Conservation (phyloP, 2,113 vertebrate species). For the Suncus etruscus region DNA sequence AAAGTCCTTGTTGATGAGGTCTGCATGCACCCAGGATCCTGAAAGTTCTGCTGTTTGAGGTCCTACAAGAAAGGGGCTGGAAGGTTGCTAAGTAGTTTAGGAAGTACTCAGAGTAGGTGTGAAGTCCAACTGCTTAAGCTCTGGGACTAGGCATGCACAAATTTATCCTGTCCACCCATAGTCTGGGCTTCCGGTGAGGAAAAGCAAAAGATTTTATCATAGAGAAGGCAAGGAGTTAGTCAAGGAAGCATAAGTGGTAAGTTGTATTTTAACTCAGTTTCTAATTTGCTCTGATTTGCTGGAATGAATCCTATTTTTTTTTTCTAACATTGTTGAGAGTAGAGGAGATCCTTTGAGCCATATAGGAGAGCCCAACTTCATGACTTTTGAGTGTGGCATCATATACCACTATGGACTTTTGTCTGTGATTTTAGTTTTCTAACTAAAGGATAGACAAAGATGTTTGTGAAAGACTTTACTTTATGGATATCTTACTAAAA, state of each 20-base stretch:
- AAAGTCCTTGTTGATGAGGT: no score
- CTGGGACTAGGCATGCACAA: no score
- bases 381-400: neutral
- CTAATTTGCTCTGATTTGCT: neutral
- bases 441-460: neutral
- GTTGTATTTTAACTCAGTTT: neutral
- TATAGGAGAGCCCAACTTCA: neutral
- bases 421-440: neutral
- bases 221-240: neutral
- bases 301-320: neutral
- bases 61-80: no score
- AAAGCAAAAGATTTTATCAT: neutral
- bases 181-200: no score
- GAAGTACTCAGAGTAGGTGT: no score
- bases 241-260: neutral
- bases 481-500: neutral
- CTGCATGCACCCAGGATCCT: no score
- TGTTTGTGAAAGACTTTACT: neutral
- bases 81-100: no score
- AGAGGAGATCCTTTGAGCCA: neutral
- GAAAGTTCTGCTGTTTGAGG: no score
- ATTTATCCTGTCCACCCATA: no score
- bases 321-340: fast-evolving
- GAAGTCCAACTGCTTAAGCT: no score
- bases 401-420: neutral